Evolutionary conservation across 2,888 invertebrate species (phyloP).

Genomic region (Dolichopus griseipennis): DNA sequence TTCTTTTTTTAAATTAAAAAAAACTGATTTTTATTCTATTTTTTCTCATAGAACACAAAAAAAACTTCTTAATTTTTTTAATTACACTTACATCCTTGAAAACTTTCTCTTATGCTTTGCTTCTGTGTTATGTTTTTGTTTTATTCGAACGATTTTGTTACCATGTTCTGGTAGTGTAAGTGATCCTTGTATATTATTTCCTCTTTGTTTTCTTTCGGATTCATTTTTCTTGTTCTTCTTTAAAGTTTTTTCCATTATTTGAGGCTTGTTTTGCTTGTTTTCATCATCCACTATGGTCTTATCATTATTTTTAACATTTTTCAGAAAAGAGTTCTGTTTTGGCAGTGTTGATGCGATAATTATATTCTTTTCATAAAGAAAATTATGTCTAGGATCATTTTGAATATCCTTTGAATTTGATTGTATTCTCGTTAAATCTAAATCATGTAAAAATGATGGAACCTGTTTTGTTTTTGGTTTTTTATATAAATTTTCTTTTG

Average conservation of each 20-base stretch:
- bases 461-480: constrained; percentile 22
- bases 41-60: too few relatives aligned
- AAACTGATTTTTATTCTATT: neutral
- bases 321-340: constrained; percentile 13
- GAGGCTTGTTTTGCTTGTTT: neutral
- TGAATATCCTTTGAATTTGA: constrained; percentile 35
- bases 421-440: constrained; percentile 34
- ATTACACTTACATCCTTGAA: constrained; percentile 1
- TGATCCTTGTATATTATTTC: neutral
- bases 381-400: constrained; percentile 30
- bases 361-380: constrained; percentile 32
- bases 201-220: constrained; percentile 20
- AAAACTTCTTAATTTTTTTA: neutral
- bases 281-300: neutral
- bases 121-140: neutral
- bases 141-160: neutral
- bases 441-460: constrained; percentile 28
- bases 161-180: neutral
- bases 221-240: neutral
- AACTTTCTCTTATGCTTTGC: neutral
- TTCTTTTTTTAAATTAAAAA: neutral
- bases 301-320: neutral
- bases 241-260: constrained; percentile 25
- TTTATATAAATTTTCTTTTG: constrained; percentile 24
- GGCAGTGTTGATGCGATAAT: constrained; percentile 29